Evolutionary conservation across 2,797 vertebrate genomes (phyloP).

Genomic region (Acrocephalus scirpaceus): DNA sequence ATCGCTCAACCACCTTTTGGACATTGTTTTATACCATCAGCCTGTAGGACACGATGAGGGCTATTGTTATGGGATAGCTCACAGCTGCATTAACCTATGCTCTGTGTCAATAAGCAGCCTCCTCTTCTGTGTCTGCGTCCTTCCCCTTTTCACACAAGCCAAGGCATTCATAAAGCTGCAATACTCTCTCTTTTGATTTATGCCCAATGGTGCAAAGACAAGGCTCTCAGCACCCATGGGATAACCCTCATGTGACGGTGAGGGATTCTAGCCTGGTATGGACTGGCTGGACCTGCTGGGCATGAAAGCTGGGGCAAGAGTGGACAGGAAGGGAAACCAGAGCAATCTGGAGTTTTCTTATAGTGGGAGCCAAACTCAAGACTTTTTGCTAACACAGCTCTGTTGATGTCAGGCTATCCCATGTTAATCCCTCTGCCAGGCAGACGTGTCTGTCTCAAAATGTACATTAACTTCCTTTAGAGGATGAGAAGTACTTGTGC

Average conservation of each 20-base stretch:
- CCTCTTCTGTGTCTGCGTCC: not conserved
- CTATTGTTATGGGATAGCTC: not conserved
- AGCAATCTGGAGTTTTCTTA: not conserved
- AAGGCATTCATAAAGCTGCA: not conserved
- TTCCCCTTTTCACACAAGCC: not conserved
- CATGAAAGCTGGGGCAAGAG: not conserved
- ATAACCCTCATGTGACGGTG: accelerated
- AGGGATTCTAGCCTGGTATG: not conserved
- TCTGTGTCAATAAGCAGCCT: not conserved
- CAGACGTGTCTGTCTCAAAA: accelerated
- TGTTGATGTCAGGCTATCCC: not conserved
- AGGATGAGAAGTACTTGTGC: not conserved
- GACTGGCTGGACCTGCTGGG: accelerated
- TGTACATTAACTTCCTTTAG: not conserved
- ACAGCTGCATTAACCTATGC: not conserved
- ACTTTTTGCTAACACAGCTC: not conserved
- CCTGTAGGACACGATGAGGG: not conserved
- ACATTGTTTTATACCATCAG: not conserved
- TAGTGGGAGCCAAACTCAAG: not conserved
- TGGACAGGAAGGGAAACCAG: not conserved
- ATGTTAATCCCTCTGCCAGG: not conserved
- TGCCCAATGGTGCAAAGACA: not conserved
- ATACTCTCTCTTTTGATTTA: not conserved
- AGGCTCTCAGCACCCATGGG: not conserved
- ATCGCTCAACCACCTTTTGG: not conserved